Evolutionary conservation across 1,140 invertebrate genomes (phyloP), one percentile per base, ranked within the genome.

Genomic region (Colletes gigas): DNA sequence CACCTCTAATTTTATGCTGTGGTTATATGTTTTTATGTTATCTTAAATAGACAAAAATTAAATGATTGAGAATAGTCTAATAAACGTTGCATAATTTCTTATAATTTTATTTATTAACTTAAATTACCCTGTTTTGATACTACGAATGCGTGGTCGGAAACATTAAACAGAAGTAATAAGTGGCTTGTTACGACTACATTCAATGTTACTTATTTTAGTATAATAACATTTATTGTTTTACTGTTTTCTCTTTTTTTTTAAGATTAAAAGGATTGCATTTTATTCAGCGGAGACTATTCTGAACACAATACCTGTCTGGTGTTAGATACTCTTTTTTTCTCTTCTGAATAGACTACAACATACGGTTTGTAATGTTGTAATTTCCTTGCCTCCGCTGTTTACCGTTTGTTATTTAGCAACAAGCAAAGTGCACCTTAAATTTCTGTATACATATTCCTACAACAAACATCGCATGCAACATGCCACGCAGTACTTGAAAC

Each of bases 301-400:
- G 17, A 47, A 52, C 50, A 9, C 44, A 9, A 78, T 63, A 63
- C 30, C 54, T 41, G 19, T 44, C 19, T 15, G 19, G 21, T 8
- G 15, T 30, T 6, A 50, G 19, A 41, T 41, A 41, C n/a, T 55
- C 54, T 50, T 63, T 65, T 54, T 41, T 14, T 7, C 41, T 30
- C 41, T 30, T 66, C 4, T 70, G 47, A 72, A 50, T 57, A 68
- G 55, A 72, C n/a, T 47, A 63, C 62, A 59, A 72, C 8, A 17
- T 63, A 52, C 50, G 50, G 73, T 79, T 73, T 47, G n/a, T 65
- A 39, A 52, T 12, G 60, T 65, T 57, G 63, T 66, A 17, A 73
- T 73, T 79, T 73, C 63, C 39, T 73, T 72, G 65, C 44, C 44
- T 14, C 44, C n/a, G 47, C 59, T 73, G 70, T 73, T 79, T 70